Conservation (phyloP, 2,113 vertebrate species). For the Sebastes schlegelii region DNA sequence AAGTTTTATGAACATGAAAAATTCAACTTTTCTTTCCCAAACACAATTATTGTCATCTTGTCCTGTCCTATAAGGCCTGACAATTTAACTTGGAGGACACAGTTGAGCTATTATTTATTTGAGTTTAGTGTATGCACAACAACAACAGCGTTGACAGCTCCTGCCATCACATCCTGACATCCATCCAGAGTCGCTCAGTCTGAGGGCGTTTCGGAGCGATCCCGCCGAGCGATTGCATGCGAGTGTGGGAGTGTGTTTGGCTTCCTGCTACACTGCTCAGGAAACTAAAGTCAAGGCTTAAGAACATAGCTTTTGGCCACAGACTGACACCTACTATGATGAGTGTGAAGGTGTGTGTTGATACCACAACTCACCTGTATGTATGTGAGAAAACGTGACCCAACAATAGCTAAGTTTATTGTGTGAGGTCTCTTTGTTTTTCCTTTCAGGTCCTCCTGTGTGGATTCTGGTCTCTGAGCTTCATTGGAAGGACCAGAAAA, state of each 20-base stretch:
- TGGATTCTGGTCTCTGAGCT: background rate
- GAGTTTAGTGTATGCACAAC: slow-evolving; percentile 14
- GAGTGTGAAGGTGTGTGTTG: slow-evolving; percentile 5
- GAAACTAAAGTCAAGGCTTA: slow-evolving; percentile 6
- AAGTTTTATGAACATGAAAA: slow-evolving; percentile 52
- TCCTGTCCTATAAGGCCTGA: slow-evolving; percentile 20
- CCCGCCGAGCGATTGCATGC: background rate
- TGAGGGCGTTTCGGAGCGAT: slow-evolving; percentile 14
- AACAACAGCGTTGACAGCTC: slow-evolving; percentile 38
- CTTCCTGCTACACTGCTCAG: background rate
- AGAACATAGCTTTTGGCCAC: slow-evolving; percentile 24
- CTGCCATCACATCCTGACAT: slow-evolving; percentile 23
- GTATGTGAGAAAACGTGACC: background rate
- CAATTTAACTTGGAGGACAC: slow-evolving; percentile 1
- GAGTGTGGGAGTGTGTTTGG: slow-evolving; percentile 22
- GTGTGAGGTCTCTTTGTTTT: background rate
- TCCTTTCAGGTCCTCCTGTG: background rate
- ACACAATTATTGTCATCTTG: slow-evolving; percentile 22
- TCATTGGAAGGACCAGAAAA: background rate
- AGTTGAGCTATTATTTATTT: slow-evolving; percentile 21
- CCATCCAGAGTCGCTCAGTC: slow-evolving; percentile 4
- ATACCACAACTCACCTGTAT: slow-evolving; percentile 1
- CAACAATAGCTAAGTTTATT: background rate
- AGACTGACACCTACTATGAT: slow-evolving; percentile 3
- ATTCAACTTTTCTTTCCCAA: slow-evolving; percentile 23